Percentiles rank a stretch among this genome's conserved stretches.
phyloP scores from a whole-genome alignment of 2,113 vertebrate species.

The Ammospiza caudacuta region DNA sequence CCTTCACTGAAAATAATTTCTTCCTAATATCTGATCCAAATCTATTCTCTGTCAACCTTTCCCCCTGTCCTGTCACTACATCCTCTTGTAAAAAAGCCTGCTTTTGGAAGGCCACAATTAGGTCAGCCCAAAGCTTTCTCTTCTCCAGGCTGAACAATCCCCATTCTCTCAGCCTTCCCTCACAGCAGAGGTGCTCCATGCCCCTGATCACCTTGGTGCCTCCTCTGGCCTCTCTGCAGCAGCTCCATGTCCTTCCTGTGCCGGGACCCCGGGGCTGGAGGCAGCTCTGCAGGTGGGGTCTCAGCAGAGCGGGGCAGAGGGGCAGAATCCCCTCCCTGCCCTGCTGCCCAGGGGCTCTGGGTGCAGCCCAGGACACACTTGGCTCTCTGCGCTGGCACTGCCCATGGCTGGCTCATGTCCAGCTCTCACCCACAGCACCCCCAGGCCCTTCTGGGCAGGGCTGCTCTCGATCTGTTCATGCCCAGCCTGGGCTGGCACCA shows the following conservation, averaged over 20 bases:
- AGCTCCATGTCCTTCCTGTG: too few species aligned
- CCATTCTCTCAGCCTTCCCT: too few species aligned
- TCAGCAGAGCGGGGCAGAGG: background rate
- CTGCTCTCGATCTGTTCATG: too few species aligned
- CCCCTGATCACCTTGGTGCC: too few species aligned
- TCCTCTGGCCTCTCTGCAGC: too few species aligned
- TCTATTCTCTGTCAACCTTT: background rate
- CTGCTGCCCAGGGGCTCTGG: background rate
- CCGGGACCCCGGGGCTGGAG: background rate
- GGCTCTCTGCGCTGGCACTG: background rate
- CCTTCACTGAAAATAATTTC: background rate
- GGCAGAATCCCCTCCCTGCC: background rate
- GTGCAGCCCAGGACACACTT: background rate
- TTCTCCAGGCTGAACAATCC: background rate
- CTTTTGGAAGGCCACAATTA: background rate
- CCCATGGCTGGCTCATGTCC: background rate
- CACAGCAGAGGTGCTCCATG: too few species aligned
- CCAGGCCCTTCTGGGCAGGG: too few species aligned
- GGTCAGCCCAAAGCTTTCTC: accelerated
- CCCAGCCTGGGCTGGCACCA: too few species aligned
- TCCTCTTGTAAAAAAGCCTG: background rate
- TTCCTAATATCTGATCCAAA: background rate
- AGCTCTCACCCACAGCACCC: too few species aligned
- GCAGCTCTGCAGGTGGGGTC: background rate
- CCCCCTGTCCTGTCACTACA: background rate